Conservation (phyloP, 2,888 invertebrate genomes). For the Apoderus coryli region DNA sequence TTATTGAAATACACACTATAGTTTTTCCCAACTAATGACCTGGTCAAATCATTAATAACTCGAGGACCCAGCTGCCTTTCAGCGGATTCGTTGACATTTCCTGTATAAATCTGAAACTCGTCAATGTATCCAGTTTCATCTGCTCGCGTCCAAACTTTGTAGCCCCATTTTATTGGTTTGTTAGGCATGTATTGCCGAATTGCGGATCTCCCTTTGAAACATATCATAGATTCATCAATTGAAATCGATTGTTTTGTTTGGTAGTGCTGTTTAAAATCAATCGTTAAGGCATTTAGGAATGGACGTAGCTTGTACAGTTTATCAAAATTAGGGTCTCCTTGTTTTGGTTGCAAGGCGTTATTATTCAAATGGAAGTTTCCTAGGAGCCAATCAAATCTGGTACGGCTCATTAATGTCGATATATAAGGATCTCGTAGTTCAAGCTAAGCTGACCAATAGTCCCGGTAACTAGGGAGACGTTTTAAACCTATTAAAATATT, state of each 20-base stretch:
- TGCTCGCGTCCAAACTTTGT: slow-evolving; percentile 13
- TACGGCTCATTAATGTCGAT: too few relatives aligned
- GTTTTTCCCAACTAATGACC: slow-evolving; percentile 13
- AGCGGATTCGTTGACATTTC: slow-evolving; percentile 10
- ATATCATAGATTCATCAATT: slow-evolving; percentile 15
- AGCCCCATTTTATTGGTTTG: slow-evolving; percentile 14
- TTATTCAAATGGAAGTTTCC: slow-evolving; percentile 14
- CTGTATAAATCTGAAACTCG: slow-evolving; percentile 12
- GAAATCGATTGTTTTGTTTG: slow-evolving; percentile 8
- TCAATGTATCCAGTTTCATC: slow-evolving; percentile 11
- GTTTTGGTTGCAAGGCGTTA: slow-evolving; percentile 13
- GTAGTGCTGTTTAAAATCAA: slow-evolving; percentile 9
- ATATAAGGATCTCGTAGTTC: too few relatives aligned
- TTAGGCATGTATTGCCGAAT: slow-evolving; percentile 14
- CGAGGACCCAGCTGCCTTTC: slow-evolving; percentile 14
- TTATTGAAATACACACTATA: slow-evolving; percentile 16
- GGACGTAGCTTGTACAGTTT: slow-evolving; percentile 18
- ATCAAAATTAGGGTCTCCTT: slow-evolving; percentile 13
- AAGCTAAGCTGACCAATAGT: too few relatives aligned
- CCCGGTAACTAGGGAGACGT: neutral
- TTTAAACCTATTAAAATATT: slow-evolving; percentile 4
- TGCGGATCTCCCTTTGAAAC: slow-evolving; percentile 14
- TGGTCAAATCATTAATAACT: slow-evolving; percentile 14
- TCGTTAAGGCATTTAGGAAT: slow-evolving; percentile 11
- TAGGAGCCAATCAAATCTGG: slow-evolving; percentile 4